Conservation (phyloP, 2,797 vertebrate species). For the Sphenodon punctatus region DNA sequence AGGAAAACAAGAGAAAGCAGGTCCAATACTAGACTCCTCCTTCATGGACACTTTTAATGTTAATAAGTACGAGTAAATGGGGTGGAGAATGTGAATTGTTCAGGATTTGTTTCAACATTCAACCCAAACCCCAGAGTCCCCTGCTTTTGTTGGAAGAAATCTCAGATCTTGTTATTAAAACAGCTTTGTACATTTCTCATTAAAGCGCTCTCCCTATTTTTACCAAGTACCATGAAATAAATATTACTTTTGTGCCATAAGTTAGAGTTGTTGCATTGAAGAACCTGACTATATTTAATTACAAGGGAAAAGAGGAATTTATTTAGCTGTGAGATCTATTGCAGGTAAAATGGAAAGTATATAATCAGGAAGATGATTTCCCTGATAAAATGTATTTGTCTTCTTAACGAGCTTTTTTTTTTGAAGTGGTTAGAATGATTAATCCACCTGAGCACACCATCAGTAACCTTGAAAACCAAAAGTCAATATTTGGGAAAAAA, state of each 20-base stretch:
- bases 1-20: not conserved
- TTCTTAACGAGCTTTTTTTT: conserved; percentile 67
- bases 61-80: not conserved
- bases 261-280: conserved; percentile 12
- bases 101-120: no score
- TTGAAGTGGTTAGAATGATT: conserved; percentile 59
- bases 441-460: conserved; percentile 51
- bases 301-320: conserved; percentile 40
- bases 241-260: not conserved
- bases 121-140: not conserved
- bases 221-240: not conserved
- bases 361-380: conserved; percentile 62
- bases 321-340: conserved; percentile 50
- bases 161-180: not conserved
- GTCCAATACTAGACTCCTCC: not conserved
- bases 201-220: not conserved
- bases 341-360: conserved; percentile 52
- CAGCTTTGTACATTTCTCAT: not conserved
- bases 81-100: not conserved
- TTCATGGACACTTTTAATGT: no score
- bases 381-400: conserved; percentile 73
- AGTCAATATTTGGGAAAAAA: conserved; percentile 71
- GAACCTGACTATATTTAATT: conserved; percentile 45
- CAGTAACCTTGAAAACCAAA: conserved; percentile 73
- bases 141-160: not conserved